Percentiles rank a stretch among this genome's conserved stretches.
These are phyloP conservation scores for Sepiola atlantica DNA, from an alignment of 2,888 invertebrate species.

Conservation along the genomic window DNA sequence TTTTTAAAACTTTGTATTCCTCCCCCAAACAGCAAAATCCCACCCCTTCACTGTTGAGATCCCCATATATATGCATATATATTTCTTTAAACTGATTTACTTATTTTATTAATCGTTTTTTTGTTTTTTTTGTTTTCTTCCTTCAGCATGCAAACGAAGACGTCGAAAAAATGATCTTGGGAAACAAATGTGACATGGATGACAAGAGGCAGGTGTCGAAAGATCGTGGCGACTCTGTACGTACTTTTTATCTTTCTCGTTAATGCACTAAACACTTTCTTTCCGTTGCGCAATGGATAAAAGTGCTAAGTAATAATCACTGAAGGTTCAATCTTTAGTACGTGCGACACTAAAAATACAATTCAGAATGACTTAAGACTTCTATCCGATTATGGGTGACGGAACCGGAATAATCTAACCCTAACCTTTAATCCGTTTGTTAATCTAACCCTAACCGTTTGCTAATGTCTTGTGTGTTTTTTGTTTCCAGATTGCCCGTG, in stretches of 20 bases:
- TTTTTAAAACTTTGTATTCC: no score
- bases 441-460: no score
- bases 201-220: constrained; percentile 93
- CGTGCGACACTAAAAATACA: no score
- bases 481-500: constrained; percentile 87
- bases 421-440: no score
- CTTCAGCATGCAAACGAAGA: constrained; percentile 95
- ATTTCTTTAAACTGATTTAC: neutral
- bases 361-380: no score
- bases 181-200: constrained; percentile 98
- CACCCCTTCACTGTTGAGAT: no score
- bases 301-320: neutral
- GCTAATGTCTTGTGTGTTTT: constrained; percentile 13
- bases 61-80: no score
- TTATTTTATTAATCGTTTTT: neutral
- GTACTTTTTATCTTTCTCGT: constrained; percentile 71
- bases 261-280: neutral
- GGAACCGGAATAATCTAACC: no score
- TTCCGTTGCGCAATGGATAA: neutral
- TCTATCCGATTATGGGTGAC: no score
- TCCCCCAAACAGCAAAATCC: no score
- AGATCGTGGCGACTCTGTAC: constrained; percentile 93
- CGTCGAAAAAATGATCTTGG: constrained; percentile 98
- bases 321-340: no score
- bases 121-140: neutral